Conservation (phyloP, 2,113 vertebrate genomes). For the Tylochromis polylepis region DNA sequence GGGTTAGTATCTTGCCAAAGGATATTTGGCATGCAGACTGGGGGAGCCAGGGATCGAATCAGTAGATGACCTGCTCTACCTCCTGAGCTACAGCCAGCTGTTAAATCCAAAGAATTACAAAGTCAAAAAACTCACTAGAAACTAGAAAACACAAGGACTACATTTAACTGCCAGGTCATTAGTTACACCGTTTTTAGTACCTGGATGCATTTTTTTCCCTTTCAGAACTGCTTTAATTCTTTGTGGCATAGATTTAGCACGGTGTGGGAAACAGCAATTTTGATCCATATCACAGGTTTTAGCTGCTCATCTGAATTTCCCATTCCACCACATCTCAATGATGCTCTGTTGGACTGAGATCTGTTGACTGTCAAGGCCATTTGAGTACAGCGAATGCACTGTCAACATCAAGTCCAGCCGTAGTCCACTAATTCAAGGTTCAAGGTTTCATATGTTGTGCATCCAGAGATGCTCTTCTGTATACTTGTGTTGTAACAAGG, state of each 20-base stretch:
- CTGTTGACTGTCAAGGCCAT: neutral
- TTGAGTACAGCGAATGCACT: neutral
- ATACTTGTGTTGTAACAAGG: neutral
- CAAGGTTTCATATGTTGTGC: neutral
- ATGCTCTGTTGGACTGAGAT: neutral
- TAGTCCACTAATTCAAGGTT: neutral
- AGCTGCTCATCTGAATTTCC: neutral
- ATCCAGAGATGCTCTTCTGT: neutral
- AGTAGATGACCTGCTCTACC: neutral
- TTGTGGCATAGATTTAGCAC: neutral
- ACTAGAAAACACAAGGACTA: neutral
- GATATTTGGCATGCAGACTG: neutral
- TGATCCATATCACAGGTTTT: neutral
- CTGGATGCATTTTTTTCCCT: neutral
- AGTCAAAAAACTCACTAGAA: neutral
- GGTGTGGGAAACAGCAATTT: neutral
- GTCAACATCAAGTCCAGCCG: neutral
- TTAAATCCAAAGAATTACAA: neutral
- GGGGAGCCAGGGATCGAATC: neutral
- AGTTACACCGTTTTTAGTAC: neutral
- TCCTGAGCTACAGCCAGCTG: fast-evolving
- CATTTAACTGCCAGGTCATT: neutral
- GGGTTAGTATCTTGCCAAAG: no score
- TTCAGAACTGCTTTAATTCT: neutral
- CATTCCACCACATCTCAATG: neutral